These are phyloP conservation scores for Zingel zingel DNA, from an alignment of 2,113 vertebrate species.

Conservation along the genomic window DNA sequence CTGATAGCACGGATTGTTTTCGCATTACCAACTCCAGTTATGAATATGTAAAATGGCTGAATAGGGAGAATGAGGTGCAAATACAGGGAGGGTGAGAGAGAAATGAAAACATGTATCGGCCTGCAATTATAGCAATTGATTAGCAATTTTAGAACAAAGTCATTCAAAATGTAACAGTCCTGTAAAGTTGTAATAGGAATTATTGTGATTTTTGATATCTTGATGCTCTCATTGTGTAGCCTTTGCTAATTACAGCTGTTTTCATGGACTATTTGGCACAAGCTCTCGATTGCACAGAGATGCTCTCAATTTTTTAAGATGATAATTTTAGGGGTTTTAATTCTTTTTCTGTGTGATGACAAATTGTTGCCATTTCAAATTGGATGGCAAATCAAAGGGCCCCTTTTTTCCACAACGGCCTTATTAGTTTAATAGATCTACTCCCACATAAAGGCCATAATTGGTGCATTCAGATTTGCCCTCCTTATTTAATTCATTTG, in stretches of 20 bases:
- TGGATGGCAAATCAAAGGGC: conserved; percentile 55
- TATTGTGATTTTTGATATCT: conserved; percentile 35
- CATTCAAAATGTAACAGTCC: conserved; percentile 3
- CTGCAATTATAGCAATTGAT: conserved; percentile 41
- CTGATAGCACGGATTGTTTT: conserved; percentile 83
- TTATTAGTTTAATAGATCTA: conserved; percentile 72
- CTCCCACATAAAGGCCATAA: conserved; percentile 71
- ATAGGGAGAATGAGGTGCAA: conserved; percentile 80
- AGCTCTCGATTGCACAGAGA: conserved; percentile 37
- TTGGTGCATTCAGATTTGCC: conserved; percentile 63
- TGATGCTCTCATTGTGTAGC: conserved; percentile 54
- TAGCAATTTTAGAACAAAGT: conserved; percentile 18
- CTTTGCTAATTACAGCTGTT: conserved; percentile 77
- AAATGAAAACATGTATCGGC: conserved; percentile 62
- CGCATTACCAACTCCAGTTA: conserved; percentile 84
- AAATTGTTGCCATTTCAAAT: conserved; percentile 57
- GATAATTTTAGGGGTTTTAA: conserved; percentile 29
- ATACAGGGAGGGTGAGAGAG: conserved; percentile 71
- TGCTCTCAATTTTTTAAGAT: conserved; percentile 23
- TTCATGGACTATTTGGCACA: conserved; percentile 56
- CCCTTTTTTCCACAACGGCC: conserved; percentile 46
- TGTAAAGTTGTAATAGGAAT: conserved; percentile 63
- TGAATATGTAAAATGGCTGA: conserved; percentile 87
- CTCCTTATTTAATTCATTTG: conserved; percentile 60
- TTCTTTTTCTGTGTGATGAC: conserved; percentile 24